Evolutionary conservation across 2,113 vertebrate species (phyloP).

Genomic region (Daubentonia madagascariensis): DNA sequence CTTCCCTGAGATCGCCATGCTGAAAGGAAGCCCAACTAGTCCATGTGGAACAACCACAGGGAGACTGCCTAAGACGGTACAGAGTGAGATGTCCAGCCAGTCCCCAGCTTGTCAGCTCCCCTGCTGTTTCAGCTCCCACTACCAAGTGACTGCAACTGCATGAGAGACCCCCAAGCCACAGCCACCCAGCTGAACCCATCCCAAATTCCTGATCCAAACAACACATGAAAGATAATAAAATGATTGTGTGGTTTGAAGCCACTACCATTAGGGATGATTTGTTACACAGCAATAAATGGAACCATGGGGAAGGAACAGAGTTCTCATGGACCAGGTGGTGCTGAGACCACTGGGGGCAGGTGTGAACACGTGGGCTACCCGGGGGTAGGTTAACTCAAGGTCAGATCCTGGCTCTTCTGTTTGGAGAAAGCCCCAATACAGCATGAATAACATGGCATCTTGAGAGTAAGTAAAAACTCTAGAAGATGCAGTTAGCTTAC

Average conservation of each 20-base stretch:
- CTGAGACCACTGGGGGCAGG: not conserved
- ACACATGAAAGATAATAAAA: not conserved
- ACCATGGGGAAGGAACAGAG: not conserved
- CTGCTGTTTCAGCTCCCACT: not conserved
- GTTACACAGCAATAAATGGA: not conserved
- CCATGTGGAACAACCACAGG: too few species aligned
- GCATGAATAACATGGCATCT: not conserved
- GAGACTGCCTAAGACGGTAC: not conserved
- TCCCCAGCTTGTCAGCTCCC: not conserved
- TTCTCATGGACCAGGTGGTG: not conserved
- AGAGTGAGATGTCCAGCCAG: too few species aligned
- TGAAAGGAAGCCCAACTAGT: not conserved
- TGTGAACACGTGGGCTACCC: not conserved
- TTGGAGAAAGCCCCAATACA: not conserved
- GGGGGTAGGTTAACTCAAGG: not conserved
- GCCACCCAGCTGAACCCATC: not conserved
- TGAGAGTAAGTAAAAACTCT: not conserved
- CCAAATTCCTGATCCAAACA: not conserved
- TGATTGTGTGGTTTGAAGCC: not conserved
- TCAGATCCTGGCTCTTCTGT: not conserved
- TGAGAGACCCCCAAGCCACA: not conserved
- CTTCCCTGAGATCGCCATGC: not conserved
- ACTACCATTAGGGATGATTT: not conserved
- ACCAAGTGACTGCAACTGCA: not conserved
- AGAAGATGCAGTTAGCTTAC: not conserved